phyloP scores from a whole-genome alignment of 2,113 vertebrate species.

The Oenanthe melanoleuca region DNA sequence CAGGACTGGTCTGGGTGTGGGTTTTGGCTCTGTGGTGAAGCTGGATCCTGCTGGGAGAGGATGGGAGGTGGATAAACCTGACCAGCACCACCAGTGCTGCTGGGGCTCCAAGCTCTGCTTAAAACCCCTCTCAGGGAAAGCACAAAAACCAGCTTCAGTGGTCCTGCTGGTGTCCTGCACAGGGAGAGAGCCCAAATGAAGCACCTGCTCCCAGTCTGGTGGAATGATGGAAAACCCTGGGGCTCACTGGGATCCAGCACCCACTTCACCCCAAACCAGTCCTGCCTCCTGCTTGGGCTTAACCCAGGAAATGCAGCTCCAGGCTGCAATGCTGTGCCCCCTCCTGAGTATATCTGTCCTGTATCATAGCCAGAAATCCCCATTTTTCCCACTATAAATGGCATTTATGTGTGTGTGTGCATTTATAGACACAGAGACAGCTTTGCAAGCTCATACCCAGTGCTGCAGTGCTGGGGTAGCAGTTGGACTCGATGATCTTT shows the following conservation, averaged over 20 bases:
- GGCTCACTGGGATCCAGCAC: accelerated
- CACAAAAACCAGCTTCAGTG: neutral
- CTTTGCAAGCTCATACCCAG: neutral
- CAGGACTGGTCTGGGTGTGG: accelerated
- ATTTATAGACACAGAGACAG: neutral
- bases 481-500: neutral
- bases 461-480: neutral
- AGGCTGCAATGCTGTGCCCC: neutral
- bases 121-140: neutral
- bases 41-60: neutral
- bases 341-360: neutral
- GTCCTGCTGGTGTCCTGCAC: neutral
- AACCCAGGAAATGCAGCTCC: neutral
- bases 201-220: accelerated
- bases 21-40: neutral
- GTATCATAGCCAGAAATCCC: neutral
- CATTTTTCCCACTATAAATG: neutral
- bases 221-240: neutral
- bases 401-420: neutral
- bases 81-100: accelerated
- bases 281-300: neutral
- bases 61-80: neutral
- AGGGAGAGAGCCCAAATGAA: neutral
- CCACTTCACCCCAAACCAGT: accelerated
- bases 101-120: neutral